Conservation (phyloP, 2,113 vertebrate species). For the Bungarus multicinctus region DNA sequence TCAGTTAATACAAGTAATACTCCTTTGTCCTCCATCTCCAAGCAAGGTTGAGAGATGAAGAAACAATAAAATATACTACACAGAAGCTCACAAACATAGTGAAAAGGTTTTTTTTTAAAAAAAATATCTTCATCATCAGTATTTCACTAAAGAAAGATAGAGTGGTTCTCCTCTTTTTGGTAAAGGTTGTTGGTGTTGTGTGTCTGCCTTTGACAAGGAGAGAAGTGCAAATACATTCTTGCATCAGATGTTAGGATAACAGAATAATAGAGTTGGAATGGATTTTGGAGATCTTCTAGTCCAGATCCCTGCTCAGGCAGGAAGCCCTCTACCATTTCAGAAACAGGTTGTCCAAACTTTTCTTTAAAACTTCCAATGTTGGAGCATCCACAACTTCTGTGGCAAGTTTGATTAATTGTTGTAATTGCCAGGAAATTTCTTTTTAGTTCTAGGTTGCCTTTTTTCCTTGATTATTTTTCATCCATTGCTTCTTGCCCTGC, state of each 20-base stretch:
- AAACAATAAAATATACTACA: neutral
- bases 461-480: neutral
- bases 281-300: neutral
- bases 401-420: neutral
- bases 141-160: neutral
- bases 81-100: neutral
- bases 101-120: neutral
- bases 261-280: neutral
- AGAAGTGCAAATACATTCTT: neutral
- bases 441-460: too few species aligned
- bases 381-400: neutral
- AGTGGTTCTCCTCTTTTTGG: neutral
- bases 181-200: neutral
- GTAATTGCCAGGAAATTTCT: neutral
- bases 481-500: neutral
- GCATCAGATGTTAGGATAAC: neutral
- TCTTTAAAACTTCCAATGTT: neutral
- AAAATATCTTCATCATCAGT: neutral
- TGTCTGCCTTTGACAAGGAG: neutral
- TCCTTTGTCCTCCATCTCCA: neutral
- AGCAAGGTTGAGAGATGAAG: neutral
- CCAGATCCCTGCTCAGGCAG: neutral
- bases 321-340: neutral
- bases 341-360: neutral
- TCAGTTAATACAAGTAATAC: neutral